Evolutionary conservation across 2,113 vertebrate genomes (phyloP), one percentile per base, ranked within the genome.

Genomic region (Epinephelus moara): DNA sequence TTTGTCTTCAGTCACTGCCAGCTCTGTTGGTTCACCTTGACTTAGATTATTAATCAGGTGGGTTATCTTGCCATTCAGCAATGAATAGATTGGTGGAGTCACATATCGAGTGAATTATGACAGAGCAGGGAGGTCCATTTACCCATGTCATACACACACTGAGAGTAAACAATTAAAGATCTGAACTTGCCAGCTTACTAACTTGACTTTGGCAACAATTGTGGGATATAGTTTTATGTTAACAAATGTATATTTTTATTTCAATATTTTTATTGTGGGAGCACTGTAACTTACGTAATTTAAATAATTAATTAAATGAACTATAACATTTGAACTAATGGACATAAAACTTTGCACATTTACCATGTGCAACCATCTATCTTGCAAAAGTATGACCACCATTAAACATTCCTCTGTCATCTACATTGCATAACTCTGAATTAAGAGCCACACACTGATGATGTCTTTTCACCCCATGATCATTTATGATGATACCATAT

Each of bases 61-160:
- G 52, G 45, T 78, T 70, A 77, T 37, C 62, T 49, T 33, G 30
- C 42, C 68, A 56, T 52, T 68, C 68, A 78, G 59, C 6, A 6
- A 4, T 82, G 11, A 80, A 67, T 64, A 56, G 60, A 66, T 9
- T 18, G 60, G 49, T 42, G 56, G 81, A 76, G 77, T 73, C 82
- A 49, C 25, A 30, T 55, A 30, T 69, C 64, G 53, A 21, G 40
- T 12, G 21, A 21, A 70, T 42, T 18, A 49, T 85, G 23, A 56
- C 4, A 33, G 11, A 81, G 67, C 14, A 17, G 59, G 59, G 71
- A 81, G 73, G 57, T 50, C 27, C 15, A 1, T 62, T 64, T n/a
- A 27, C 55, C 52, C 13, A 21, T 18, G 1, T 42, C 45, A 67
- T 6, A n/a, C 62, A 40, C 3, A 53, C 8, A 21, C 4, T 55